Evolutionary conservation across 2,797 vertebrate species (phyloP).

Genomic region (Crypturellus tataupa): DNA sequence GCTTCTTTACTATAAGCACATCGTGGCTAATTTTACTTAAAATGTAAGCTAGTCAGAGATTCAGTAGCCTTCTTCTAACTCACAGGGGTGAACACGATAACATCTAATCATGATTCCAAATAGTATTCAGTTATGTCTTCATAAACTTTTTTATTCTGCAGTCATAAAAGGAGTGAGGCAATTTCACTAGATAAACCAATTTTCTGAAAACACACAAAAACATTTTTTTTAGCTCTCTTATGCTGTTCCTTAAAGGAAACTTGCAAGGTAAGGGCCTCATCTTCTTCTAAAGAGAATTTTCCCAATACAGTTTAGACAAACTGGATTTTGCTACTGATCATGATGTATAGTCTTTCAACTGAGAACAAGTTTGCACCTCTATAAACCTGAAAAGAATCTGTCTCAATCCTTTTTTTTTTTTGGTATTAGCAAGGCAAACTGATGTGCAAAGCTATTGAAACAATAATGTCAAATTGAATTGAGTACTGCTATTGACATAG

Average conservation of each 20-base stretch:
- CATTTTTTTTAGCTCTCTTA: neutral
- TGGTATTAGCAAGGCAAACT: neutral
- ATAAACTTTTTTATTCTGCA: neutral
- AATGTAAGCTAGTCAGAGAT: neutral
- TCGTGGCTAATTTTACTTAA: neutral
- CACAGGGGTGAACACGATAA: neutral
- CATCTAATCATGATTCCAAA: neutral
- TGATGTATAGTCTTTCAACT: neutral
- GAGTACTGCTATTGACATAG: conserved; percentile 9
- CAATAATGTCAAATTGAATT: conserved; percentile 32
- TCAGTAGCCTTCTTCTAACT: neutral
- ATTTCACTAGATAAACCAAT: neutral
- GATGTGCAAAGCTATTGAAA: neutral
- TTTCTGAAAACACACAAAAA: neutral
- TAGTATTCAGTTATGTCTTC: neutral
- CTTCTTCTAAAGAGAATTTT: neutral
- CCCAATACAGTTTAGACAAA: neutral
- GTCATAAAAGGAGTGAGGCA: accelerated
- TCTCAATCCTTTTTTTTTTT: neutral
- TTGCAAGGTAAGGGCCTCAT: neutral
- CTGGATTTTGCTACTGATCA: neutral
- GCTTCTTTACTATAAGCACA: neutral
- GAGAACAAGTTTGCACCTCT: neutral
- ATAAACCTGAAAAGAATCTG: neutral
- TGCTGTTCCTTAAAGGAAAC: neutral